These are phyloP conservation scores for Listronotus oregonensis DNA, from an alignment of 1,140 invertebrate genomes.

Conservation along the genomic window DNA sequence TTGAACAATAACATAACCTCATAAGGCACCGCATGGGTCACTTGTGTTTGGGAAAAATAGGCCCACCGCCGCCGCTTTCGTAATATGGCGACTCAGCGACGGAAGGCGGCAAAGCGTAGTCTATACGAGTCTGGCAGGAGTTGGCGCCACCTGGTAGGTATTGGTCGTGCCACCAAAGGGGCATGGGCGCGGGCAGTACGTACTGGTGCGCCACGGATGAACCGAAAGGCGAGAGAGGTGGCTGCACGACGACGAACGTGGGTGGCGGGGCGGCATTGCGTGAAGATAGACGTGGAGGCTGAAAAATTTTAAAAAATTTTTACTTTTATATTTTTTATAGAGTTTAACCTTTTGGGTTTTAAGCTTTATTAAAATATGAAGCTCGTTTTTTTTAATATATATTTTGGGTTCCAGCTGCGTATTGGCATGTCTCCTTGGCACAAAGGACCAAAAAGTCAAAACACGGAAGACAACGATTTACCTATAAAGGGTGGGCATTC, in stretches of 20 bases:
- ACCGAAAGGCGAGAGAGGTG: constrained; percentile 44
- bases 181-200: constrained; percentile 41
- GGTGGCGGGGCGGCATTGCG: constrained; percentile 41
- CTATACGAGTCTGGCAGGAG: constrained; percentile 28
- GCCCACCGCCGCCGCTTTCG: constrained; percentile 20
- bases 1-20: constrained; percentile 41
- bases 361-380: too few species aligned
- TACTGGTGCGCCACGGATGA: constrained; percentile 38
- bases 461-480: too few species aligned
- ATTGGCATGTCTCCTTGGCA: too few species aligned
- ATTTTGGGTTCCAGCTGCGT: too few species aligned
- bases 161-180: constrained; percentile 45
- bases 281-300: constrained; percentile 33
- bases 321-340: too few species aligned
- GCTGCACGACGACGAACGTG: constrained; percentile 51
- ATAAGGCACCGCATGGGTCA: constrained; percentile 44
- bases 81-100: constrained; percentile 19
- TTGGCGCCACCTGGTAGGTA: constrained; percentile 45
- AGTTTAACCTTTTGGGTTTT: too few species aligned
- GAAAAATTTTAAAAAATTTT: neutral
- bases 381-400: too few species aligned
- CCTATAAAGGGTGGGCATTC: too few species aligned
- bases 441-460: too few species aligned
- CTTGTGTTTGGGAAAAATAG: constrained; percentile 50
- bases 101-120: constrained; percentile 42